phyloP scores from a whole-genome alignment of 2,888 invertebrate genomes.

The Oscheius sp. region DNA sequence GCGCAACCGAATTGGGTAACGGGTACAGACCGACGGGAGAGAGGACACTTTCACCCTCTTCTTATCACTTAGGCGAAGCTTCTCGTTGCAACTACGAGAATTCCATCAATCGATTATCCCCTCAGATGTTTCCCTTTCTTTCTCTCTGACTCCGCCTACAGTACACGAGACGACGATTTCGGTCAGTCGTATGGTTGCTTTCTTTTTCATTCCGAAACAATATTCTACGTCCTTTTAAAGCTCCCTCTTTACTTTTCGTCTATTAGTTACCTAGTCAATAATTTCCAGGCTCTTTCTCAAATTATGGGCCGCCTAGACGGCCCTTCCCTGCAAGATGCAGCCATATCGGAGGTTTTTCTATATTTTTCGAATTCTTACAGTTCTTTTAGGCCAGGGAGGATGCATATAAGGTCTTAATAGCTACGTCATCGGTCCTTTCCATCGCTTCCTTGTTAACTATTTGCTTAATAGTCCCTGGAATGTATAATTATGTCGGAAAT shows the following conservation, averaged over 20 bases:
- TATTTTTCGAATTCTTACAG: not conserved
- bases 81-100: conserved; percentile 25
- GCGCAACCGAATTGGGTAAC: conserved; percentile 31
- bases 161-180: not conserved
- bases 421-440: conserved; percentile 56
- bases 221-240: not conserved
- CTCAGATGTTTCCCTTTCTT: conserved; percentile 20
- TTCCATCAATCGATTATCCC: conserved; percentile 2
- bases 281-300: not conserved
- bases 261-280: not conserved
- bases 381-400: conserved; percentile 45
- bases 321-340: conserved; percentile 7
- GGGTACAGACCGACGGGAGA: conserved; percentile 25
- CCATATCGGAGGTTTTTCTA: conserved; percentile 16
- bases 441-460: conserved; percentile 60
- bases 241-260: not conserved
- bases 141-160: conserved; percentile 18
- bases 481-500: conserved; percentile 69
- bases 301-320: conserved; percentile 25
- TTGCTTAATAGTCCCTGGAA: conserved; percentile 64
- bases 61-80: conserved; percentile 3
- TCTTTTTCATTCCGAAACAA: not conserved
- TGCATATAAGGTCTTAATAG: conserved; percentile 56
- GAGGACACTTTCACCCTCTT: conserved; percentile 26
- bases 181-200: not conserved